Percentiles rank a stretch among this genome's conserved stretches.
Conservation (phyloP, 2,113 vertebrate genomes). For the Erpornis zantholeuca region DNA sequence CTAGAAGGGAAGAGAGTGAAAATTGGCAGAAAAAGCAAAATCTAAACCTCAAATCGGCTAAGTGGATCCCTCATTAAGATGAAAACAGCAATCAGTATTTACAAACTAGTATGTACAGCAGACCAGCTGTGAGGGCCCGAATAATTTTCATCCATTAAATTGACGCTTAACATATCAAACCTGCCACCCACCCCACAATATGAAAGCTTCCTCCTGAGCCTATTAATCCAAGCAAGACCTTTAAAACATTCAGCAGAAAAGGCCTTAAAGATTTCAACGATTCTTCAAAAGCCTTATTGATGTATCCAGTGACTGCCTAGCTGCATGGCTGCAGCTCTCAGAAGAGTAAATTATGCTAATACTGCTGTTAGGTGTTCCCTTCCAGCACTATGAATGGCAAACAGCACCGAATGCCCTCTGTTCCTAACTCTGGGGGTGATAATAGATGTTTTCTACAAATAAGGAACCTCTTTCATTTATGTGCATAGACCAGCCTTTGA, state of each 20-base stretch:
- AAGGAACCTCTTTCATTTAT: not conserved
- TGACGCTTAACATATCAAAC: not conserved
- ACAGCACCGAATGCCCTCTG: not conserved
- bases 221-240: not conserved
- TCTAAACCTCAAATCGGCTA: not conserved
- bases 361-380: not conserved
- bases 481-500: not conserved
- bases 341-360: not conserved
- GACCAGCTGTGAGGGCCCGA: not conserved
- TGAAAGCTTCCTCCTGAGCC: not conserved
- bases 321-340: not conserved
- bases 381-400: not conserved
- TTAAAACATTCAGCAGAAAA: not conserved
- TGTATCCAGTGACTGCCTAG: not conserved
- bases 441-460: not conserved
- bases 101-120: not conserved
- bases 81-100: conserved; percentile 9
- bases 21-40: conserved; percentile 10
- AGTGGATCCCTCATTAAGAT: not conserved
- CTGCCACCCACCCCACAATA: not conserved
- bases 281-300: conserved; percentile 4
- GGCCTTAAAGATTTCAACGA: not conserved
- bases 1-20: not conserved
- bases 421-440: not conserved
- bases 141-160: not conserved